A percentile compares a stretch with the other conserved stretches of the same genome.
phyloP scores from a whole-genome alignment of 2,888 invertebrate genomes.

The Argyra leucocephala region DNA sequence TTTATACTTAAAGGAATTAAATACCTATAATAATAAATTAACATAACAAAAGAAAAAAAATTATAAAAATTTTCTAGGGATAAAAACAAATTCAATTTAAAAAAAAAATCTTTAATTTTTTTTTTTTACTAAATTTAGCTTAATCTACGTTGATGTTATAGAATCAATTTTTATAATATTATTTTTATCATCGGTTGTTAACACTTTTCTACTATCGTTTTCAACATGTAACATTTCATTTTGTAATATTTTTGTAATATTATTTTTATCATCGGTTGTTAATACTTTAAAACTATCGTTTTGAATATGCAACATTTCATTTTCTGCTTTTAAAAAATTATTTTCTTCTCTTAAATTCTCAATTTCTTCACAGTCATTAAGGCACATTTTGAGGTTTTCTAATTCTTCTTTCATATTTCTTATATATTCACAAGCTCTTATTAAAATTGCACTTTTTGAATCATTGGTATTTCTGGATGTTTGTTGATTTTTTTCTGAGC shows the following conservation, averaged over 20 bases:
- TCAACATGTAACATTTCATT: slow-evolving; percentile 34
- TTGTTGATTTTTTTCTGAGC: slow-evolving; percentile 18
- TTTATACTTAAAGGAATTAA: no score
- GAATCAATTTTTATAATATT: not conserved
- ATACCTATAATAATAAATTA: no score
- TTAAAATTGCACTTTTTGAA: slow-evolving; percentile 91
- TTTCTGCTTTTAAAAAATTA: slow-evolving; percentile 26
- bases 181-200: not conserved
- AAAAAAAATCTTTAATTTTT: no score
- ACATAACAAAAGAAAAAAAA: no score
- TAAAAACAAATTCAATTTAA: no score
- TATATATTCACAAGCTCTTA: slow-evolving; percentile 93
- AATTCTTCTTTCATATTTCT: slow-evolving; percentile 70
- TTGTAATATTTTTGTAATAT: slow-evolving; percentile 17
- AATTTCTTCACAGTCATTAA: slow-evolving; percentile 21
- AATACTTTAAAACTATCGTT: slow-evolving; percentile 30
- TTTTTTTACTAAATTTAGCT: no score
- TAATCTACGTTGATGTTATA: not conserved
- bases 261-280: not conserved
- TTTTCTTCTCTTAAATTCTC: slow-evolving; percentile 12
- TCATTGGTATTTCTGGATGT: slow-evolving; percentile 50
- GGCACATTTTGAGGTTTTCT: slow-evolving; percentile 28
- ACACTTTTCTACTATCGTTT: slow-evolving; percentile 30
- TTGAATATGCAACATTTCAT: slow-evolving; percentile 33
- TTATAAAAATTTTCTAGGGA: no score